Percentiles rank a stretch among this genome's conserved stretches.
Conservation (phyloP, 2,797 vertebrate genomes). For the Poeciliopsis gracilis region DNA sequence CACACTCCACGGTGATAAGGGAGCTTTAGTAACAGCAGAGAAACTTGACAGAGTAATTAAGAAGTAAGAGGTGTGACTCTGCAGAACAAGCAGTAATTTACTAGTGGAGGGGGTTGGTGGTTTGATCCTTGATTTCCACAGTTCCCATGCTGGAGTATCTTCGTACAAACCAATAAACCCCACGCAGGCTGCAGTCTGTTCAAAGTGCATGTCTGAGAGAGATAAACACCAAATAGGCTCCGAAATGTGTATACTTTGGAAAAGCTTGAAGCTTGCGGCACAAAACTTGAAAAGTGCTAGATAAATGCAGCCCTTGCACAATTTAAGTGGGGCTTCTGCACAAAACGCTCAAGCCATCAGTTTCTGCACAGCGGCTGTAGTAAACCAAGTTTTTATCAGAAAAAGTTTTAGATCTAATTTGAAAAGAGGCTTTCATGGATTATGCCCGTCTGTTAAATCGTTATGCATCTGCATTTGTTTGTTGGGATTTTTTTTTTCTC, state of each 20-base stretch:
- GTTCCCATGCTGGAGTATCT: neutral
- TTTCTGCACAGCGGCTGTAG: neutral
- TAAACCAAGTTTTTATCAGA: conserved; percentile 5
- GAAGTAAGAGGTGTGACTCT: neutral
- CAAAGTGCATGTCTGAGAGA: neutral
- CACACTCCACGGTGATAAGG: neutral
- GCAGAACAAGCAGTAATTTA: neutral
- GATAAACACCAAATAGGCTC: neutral
- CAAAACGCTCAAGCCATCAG: neutral
- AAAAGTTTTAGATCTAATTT: conserved; percentile 7
- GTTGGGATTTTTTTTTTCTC: neutral
- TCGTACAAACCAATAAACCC: neutral
- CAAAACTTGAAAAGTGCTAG: conserved; percentile 3
- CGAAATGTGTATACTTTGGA: conserved; percentile 2
- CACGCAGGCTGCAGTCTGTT: neutral
- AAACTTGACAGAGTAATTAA: conserved; percentile 1
- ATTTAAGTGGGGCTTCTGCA: neutral
- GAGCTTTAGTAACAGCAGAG: neutral
- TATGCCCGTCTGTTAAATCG: neutral
- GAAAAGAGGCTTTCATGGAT: neutral
- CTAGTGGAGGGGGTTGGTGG: neutral
- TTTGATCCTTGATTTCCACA: neutral
- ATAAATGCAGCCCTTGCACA: conserved; percentile 6
- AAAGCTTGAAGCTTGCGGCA: neutral
- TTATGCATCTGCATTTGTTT: neutral